phyloP scores from a whole-genome alignment of 2,113 vertebrate species.

The Riparia riparia region DNA sequence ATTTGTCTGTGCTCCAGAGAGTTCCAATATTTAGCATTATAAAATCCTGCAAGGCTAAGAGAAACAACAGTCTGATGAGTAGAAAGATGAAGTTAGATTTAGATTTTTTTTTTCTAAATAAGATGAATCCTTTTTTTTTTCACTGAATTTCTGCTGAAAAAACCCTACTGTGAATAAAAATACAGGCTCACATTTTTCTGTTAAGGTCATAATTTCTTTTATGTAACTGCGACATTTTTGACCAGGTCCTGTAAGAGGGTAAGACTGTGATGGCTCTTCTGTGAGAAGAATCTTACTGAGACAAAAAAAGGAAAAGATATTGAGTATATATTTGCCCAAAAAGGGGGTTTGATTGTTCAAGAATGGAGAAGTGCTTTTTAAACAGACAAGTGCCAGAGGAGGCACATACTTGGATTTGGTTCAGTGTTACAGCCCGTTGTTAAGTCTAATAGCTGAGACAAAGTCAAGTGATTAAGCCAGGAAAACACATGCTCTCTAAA shows the following conservation, averaged over 20 bases:
- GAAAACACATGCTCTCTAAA: background rate
- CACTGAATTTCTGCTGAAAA: background rate
- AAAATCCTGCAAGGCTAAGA: background rate
- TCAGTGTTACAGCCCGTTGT: background rate
- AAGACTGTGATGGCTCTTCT: background rate
- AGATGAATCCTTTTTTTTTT: background rate
- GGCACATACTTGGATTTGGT: background rate
- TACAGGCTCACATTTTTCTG: background rate
- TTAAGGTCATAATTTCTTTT: background rate
- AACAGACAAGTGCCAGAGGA: background rate
- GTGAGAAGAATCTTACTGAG: background rate
- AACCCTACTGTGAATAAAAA: background rate
- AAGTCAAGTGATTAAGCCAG: constrained; percentile 18
- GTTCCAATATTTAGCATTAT: background rate
- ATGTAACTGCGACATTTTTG: background rate
- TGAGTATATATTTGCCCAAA: background rate
- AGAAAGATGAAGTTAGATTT: background rate
- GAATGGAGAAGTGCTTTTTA: background rate
- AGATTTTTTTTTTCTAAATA: background rate
- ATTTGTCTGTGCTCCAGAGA: background rate
- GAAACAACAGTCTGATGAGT: background rate
- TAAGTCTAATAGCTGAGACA: background rate
- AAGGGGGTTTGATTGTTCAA: background rate
- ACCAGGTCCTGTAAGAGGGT: background rate
- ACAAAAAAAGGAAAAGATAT: background rate